Percentiles rank a stretch among this genome's conserved stretches.
Evolutionary conservation across 2,888 invertebrate species (phyloP).

Genomic region (Deilephila porcellus): DNA sequence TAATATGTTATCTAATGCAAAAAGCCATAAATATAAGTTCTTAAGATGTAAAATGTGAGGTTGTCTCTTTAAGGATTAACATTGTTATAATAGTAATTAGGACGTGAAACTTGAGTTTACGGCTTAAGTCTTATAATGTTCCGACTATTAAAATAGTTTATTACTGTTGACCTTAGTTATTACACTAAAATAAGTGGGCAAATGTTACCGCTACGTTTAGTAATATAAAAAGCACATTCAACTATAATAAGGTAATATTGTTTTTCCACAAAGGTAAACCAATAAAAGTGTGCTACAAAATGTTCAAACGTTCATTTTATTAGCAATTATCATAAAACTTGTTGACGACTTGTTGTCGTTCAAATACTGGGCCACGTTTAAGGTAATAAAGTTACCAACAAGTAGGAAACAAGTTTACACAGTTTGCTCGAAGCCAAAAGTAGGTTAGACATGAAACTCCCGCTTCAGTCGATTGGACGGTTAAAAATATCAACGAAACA

Average conservation of each 20-base stretch:
- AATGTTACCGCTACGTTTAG: background rate
- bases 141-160: no score
- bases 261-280: background rate
- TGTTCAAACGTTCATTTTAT: background rate
- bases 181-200: no score
- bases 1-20: no score
- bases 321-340: constrained; percentile 33
- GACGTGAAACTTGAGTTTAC: no score
- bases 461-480: background rate
- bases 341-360: constrained; percentile 25
- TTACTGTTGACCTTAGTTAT: no score
- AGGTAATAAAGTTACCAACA: constrained; percentile 25
- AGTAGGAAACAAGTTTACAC: constrained; percentile 26
- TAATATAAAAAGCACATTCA: background rate
- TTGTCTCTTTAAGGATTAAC: no score
- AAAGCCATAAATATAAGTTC: no score
- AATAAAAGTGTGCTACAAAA: constrained; percentile 2
- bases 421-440: constrained; percentile 1
- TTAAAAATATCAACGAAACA: background rate
- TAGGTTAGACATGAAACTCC: constrained; percentile 21
- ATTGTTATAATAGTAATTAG: no score
- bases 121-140: no score
- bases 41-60: no score
- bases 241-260: background rate
- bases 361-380: constrained; percentile 25